A percentile compares a stretch with the other conserved stretches of the same genome.
Evolutionary conservation across 92 coral and sea anemone genomes (phyloP).

Genomic region (Zoanthus gigantus): DNA sequence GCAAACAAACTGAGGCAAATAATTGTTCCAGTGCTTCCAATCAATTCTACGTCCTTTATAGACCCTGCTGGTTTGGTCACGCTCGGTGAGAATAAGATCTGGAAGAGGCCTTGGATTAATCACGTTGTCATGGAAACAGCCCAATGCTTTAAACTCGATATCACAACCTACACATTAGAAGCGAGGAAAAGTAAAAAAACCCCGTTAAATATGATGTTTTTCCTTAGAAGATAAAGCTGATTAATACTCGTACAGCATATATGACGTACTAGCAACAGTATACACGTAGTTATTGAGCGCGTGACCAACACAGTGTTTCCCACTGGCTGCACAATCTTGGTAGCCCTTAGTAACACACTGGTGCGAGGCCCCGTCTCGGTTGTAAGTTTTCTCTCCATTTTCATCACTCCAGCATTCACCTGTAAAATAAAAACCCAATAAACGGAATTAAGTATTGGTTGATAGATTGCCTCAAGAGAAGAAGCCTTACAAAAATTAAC

Average conservation of each 20-base stretch:
- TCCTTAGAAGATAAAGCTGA: background rate
- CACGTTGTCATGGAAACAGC: constrained; percentile 80
- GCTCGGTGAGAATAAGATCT: constrained; percentile 75
- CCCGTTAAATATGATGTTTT: background rate
- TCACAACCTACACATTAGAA: constrained; percentile 66
- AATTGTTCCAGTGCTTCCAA: constrained; percentile 91
- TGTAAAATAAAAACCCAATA: background rate
- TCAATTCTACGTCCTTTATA: constrained; percentile 71
- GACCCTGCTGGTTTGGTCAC: constrained; percentile 59
- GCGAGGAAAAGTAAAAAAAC: background rate
- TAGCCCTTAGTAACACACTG: constrained; percentile 66
- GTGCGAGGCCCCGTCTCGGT: constrained; percentile 57
- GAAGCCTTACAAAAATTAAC: background rate
- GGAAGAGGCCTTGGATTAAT: constrained; percentile 73
- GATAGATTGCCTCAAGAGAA: background rate
- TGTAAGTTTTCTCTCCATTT: constrained; percentile 54
- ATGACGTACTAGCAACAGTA: constrained; percentile 63
- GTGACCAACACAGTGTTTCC: constrained; percentile 70
- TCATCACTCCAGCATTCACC: constrained; percentile 82
- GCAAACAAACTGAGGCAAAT: constrained; percentile 81
- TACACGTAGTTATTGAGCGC: constrained; percentile 73
- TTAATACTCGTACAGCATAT: background rate
- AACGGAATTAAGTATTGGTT: background rate
- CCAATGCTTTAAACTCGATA: constrained; percentile 72
- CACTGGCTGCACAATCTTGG: constrained; percentile 62